Conservation (phyloP, 1,140 invertebrate genomes). For the Panagrolaimus sp. region DNA sequence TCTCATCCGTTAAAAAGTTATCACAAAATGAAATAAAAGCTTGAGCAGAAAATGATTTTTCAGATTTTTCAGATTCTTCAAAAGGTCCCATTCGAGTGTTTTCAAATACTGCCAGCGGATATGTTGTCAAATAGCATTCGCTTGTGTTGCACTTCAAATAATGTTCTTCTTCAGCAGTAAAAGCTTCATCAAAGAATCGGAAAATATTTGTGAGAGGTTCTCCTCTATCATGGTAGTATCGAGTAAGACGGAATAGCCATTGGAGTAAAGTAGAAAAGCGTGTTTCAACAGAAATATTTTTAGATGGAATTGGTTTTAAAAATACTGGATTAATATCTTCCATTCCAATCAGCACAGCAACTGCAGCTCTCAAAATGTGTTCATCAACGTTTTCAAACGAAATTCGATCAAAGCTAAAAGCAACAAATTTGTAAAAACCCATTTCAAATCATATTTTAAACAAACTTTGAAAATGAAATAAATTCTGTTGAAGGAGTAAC, state of each 20-base stretch:
- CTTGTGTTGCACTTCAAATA: neutral
- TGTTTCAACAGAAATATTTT: neutral
- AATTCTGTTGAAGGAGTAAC: neutral
- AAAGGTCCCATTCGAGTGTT: neutral
- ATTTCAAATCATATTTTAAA: neutral
- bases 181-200: neutral
- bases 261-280: neutral
- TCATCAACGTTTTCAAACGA: neutral
- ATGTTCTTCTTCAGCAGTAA: neutral
- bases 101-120: neutral
- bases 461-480: constrained; percentile 5
- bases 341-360: neutral
- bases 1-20: neutral
- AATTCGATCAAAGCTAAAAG: constrained; percentile 6
- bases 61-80: neutral
- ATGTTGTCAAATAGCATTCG: neutral
- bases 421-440: neutral
- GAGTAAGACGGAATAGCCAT: neutral
- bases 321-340: neutral
- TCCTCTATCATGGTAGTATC: neutral
- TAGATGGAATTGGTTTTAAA: neutral
- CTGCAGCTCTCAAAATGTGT: neutral
- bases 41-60: neutral
- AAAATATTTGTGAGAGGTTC: neutral
- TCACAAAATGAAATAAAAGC: neutral